A percentile compares a stretch with the other conserved stretches of the same genome.
Conservation (phyloP, 2,888 invertebrate genomes). For the Drosophila pullipes region DNA sequence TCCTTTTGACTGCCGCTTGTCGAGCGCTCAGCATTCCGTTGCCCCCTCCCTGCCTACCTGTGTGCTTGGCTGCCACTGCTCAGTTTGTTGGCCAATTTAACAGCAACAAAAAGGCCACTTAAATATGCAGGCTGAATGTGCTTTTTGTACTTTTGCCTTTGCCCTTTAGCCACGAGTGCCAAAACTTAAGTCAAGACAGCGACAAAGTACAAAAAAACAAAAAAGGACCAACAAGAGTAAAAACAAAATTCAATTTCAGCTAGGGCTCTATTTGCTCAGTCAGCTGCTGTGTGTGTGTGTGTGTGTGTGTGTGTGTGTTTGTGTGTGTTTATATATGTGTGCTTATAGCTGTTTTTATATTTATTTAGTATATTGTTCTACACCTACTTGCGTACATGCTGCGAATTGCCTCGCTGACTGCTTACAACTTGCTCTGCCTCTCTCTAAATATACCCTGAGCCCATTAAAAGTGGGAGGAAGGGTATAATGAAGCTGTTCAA, state of each 20-base stretch:
- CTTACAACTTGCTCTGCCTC: neutral
- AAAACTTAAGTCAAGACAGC: conserved; percentile 67
- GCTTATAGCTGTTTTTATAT: conserved; percentile 41
- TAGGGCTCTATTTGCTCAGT: conserved; percentile 37
- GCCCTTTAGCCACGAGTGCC: conserved; percentile 43
- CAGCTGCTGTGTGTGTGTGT: conserved; percentile 12
- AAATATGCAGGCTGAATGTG: conserved; percentile 43
- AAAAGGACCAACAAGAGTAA: conserved; percentile 2
- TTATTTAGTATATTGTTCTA: conserved; percentile 66
- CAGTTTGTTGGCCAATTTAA: conserved; percentile 75
- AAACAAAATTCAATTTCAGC: conserved; percentile 62
- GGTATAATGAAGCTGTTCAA: neutral
- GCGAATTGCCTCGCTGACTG: neutral
- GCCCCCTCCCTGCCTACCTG: neutral
- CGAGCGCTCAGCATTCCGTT: conserved; percentile 1
- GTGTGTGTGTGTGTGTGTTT: conserved; percentile 10
- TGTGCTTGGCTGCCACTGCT: conserved; percentile 11
- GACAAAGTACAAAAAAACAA: conserved; percentile 12
- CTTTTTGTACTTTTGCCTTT: conserved; percentile 17
- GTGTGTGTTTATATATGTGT: conserved; percentile 1
- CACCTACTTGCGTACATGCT: conserved; percentile 32
- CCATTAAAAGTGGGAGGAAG: neutral
- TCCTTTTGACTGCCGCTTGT: conserved; percentile 57
- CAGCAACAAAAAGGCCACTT: conserved; percentile 74
- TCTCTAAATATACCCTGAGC: neutral